Base-by-base conservation (phyloP, 2,888 invertebrate species). In the Frankliniella intonsa region DNA sequence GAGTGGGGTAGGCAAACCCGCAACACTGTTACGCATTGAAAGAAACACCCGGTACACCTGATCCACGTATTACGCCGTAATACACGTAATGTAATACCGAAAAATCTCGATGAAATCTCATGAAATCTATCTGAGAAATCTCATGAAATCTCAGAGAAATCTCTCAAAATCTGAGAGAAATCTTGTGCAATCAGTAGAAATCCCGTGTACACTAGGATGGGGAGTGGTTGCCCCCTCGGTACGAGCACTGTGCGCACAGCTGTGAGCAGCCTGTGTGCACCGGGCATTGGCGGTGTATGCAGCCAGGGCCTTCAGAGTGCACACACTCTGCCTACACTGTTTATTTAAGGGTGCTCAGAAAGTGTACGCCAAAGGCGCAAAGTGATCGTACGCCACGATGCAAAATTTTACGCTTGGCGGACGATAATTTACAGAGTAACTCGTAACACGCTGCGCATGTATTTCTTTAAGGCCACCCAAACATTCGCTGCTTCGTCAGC, bases 391-490 rank as follows among this genome's bases (percentile, higher is more conserved):
- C 14, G 12, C 14, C 14, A 14, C 10, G 51, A 51, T 11, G 10
- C 10, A 55, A 12, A 14, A 55, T 17, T 17, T 55, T 55, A 14
- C 55, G 55, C 55, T 38, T 38, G 17, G 55, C 17, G 55, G 17
- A 55, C 55, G 9, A 17, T 11, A 9, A 51, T 14, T 11, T 51
- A 9, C 51, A 51, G 10, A 51, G 14, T 14, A 11, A 51, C 51
- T 11, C 51, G 14, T 14, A 51, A 9, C 9, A 55, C 55, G 12
- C 55, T 8, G 12, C 17, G 14, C 12, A 5, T 14, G 14, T 38
- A 17, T 80, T 50, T 22, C 10, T 49, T 81, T 10, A 50, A 81
- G 81, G 65, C 27, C 81, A 81, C 65, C 25, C 62, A 12, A 81
- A 81, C 65, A 55, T 81, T 11, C 27, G 76, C 38, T 69, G 25